These are phyloP conservation scores for Gracilinanus agilis DNA, from an alignment of 2,113 vertebrate genomes.

Conservation along the genomic window DNA sequence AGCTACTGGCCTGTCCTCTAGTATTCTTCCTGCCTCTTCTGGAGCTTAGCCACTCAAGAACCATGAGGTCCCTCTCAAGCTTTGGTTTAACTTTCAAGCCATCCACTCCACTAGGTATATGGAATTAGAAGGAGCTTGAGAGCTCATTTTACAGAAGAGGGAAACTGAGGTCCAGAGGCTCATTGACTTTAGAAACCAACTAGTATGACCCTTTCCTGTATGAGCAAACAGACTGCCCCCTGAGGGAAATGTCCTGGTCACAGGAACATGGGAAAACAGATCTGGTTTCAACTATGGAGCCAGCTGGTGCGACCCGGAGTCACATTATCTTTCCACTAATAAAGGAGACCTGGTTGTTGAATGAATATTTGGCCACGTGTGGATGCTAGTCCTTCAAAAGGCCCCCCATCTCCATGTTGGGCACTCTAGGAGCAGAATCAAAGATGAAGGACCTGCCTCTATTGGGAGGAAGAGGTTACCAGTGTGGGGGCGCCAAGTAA, in stretches of 20 bases:
- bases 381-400: too few species aligned
- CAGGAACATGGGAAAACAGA: not conserved
- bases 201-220: too few species aligned
- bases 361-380: not conserved
- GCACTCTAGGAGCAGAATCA: too few species aligned
- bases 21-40: too few species aligned
- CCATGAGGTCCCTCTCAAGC: too few species aligned
- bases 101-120: not conserved
- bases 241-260: not conserved
- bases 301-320: too few species aligned
- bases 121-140: not conserved
- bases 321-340: not conserved
- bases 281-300: not conserved
- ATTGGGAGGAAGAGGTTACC: too few species aligned
- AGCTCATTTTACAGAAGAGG: not conserved
- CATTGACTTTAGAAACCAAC: not conserved
- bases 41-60: not conserved
- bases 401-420: not conserved
- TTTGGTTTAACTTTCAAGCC: too few species aligned
- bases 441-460: not conserved
- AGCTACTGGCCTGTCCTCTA: not conserved
- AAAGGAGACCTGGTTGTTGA: not conserved
- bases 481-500: too few species aligned
- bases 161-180: not conserved
- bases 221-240: too few species aligned